phyloP scores from a whole-genome alignment of 2,888 invertebrate species.

The Phrixothrix hirtus region DNA sequence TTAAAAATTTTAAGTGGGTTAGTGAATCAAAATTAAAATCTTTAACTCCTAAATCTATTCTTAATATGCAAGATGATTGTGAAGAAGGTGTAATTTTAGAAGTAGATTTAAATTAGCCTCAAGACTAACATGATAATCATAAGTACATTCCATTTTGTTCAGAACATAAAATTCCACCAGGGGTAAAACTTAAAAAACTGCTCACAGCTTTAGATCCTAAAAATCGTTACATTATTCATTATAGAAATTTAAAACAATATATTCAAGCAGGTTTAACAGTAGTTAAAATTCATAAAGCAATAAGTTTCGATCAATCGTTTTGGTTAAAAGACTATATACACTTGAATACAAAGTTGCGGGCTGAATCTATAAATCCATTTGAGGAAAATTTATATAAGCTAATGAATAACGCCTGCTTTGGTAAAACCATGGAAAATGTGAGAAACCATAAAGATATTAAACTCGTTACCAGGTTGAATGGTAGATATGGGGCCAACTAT shows the following conservation, averaged over 20 bases:
- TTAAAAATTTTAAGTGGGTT: conserved; percentile 31
- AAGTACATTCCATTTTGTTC: conserved; percentile 37
- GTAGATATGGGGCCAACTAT: conserved; percentile 39
- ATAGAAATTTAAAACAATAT: conserved; percentile 38
- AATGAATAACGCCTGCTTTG: conserved; percentile 44
- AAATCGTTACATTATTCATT: conserved; percentile 40
- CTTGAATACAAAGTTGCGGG: conserved; percentile 46
- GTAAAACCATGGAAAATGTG: conserved; percentile 51
- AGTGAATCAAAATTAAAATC: neutral
- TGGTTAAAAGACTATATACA: conserved; percentile 49
- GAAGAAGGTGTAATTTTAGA: conserved; percentile 49
- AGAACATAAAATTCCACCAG: conserved; percentile 32
- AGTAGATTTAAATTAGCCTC: conserved; percentile 53
- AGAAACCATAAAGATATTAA: conserved; percentile 44
- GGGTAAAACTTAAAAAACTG: conserved; percentile 33
- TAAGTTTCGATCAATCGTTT: conserved; percentile 47
- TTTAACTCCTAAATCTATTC: too few species aligned
- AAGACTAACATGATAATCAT: conserved; percentile 45
- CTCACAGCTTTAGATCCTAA: conserved; percentile 37
- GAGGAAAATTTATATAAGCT: conserved; percentile 42
- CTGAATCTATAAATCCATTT: conserved; percentile 27
- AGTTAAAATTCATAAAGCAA: conserved; percentile 40
- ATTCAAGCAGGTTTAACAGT: conserved; percentile 38
- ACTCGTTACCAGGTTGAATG: conserved; percentile 30
- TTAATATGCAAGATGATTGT: too few species aligned